phyloP scores from a whole-genome alignment of 1,140 invertebrate species.

The Tetranychus urticae region DNA sequence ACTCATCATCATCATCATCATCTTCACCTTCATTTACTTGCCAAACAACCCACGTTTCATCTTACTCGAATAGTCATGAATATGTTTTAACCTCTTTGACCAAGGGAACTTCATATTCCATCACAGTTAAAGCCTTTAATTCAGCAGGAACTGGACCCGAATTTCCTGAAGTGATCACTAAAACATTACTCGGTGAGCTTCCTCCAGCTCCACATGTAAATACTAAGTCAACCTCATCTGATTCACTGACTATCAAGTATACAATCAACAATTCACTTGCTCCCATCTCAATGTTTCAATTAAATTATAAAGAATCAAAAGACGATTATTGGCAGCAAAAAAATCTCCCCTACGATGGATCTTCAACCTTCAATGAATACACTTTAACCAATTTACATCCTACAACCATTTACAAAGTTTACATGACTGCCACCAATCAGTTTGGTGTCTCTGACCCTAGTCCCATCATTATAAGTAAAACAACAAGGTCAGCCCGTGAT shows the following conservation, averaged over 20 bases:
- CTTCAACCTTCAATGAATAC: not conserved
- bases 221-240: not conserved
- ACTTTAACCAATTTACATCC: not conserved
- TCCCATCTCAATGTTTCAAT: not conserved
- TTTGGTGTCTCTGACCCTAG: conserved; percentile 5
- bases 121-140: conserved; percentile 15
- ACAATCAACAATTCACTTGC: conserved; percentile 2
- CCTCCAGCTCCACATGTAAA: conserved; percentile 7
- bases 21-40: conserved; percentile 7
- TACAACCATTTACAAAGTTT: conserved; percentile 10
- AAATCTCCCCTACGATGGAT: no score
- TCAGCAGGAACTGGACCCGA: conserved; percentile 13
- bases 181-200: conserved; percentile 14
- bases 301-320: conserved; percentile 10
- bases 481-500: not conserved
- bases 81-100: conserved; percentile 13
- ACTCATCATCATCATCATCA: not conserved
- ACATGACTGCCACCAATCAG: conserved; percentile 12
- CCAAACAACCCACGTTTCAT: not conserved
- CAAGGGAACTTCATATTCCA: conserved; percentile 14
- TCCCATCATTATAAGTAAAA: not conserved
- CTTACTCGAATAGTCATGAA: conserved; percentile 7
- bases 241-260: not conserved
- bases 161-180: conserved; percentile 13
- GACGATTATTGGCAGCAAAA: conserved; percentile 7